Evolutionary conservation across 2,888 invertebrate species (phyloP).

Genomic region (Eilema griseolum): DNA sequence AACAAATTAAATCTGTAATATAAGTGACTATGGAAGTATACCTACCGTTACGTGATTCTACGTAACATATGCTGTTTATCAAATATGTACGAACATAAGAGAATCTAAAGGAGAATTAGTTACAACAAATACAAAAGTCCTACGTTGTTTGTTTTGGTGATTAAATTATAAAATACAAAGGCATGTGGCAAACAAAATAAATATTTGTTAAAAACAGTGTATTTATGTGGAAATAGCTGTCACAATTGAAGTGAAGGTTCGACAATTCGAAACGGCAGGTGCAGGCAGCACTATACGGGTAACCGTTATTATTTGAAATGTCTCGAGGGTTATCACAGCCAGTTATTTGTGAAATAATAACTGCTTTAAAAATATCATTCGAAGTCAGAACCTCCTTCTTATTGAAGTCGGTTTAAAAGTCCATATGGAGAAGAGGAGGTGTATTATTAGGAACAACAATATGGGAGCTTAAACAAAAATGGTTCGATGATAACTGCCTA

Average conservation of each 20-base stretch:
- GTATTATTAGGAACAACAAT: too few relatives aligned
- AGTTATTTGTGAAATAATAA: too few relatives aligned
- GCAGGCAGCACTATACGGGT: not conserved
- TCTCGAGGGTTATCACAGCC: too few relatives aligned
- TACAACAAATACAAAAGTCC: constrained; percentile 1
- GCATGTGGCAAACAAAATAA: not conserved
- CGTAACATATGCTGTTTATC: not conserved
- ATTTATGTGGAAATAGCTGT: not conserved
- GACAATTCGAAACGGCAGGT: not conserved
- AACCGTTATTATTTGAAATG: not conserved
- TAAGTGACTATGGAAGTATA: too few relatives aligned
- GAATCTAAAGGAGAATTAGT: not conserved
- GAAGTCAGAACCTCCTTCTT: too few relatives aligned
- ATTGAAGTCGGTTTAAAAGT: too few relatives aligned
- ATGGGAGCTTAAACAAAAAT: too few relatives aligned
- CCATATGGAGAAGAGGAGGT: too few relatives aligned
- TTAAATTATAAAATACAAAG: not conserved
- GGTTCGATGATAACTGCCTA: too few relatives aligned
- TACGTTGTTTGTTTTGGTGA: not conserved
- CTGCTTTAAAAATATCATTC: too few relatives aligned
- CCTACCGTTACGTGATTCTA: not conserved
- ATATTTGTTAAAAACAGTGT: not conserved
- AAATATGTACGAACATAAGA: not conserved
- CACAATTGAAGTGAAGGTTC: not conserved
- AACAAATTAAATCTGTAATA: too few relatives aligned